These are phyloP conservation scores for Clarias batrachus DNA, from an alignment of 2,113 vertebrate species.

Conservation along the genomic window DNA sequence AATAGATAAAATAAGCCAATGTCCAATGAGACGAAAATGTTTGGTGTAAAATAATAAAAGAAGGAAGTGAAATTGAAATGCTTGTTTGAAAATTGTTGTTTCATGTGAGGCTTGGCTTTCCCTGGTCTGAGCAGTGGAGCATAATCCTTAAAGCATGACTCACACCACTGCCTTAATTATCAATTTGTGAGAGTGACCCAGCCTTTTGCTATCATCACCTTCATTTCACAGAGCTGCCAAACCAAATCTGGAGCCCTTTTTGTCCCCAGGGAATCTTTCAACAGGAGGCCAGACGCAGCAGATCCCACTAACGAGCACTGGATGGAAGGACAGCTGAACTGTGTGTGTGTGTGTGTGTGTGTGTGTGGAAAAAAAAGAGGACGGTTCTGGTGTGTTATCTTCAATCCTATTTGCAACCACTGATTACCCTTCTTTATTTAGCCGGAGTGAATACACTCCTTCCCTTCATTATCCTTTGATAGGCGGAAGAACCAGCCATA, in stretches of 20 bases:
- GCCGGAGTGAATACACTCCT: conserved; percentile 35
- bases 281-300: conserved; percentile 10
- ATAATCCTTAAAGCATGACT: conserved; percentile 35
- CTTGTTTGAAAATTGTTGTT: neutral
- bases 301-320: neutral
- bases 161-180: conserved; percentile 1
- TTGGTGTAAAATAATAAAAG: neutral
- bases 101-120: neutral
- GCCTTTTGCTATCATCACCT: conserved; percentile 14
- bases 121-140: conserved; percentile 21
- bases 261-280: conserved; percentile 17
- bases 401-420: conserved; percentile 48
- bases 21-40: neutral
- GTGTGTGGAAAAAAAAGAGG: conserved; percentile 9
- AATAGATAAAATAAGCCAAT: neutral
- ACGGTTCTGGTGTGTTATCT: conserved; percentile 16
- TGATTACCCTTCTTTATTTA: conserved; percentile 56
- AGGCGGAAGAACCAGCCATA: too few species aligned
- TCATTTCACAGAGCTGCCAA: conserved; percentile 2
- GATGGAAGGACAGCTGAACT: neutral
- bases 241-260: conserved; percentile 32
- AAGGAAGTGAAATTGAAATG: neutral
- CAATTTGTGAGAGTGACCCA: neutral
- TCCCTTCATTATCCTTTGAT: conserved; percentile 30
- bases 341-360: neutral